phyloP scores from a whole-genome alignment of 1,140 invertebrate genomes.

The Polyergus mexicanus region DNA sequence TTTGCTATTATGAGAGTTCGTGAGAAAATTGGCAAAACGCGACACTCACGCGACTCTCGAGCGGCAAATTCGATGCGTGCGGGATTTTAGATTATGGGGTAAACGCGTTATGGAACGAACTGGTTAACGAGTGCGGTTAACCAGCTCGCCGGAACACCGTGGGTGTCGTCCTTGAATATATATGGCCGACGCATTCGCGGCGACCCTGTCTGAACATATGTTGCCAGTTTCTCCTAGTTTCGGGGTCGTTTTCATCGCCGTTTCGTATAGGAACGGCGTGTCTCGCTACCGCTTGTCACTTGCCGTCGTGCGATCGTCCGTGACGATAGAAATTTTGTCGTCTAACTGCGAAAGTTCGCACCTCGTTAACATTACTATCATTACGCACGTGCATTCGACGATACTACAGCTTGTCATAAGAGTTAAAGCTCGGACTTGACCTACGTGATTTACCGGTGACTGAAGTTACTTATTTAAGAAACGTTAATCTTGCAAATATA shows the following conservation, averaged over 20 bases:
- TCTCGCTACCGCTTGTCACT: conserved; percentile 25
- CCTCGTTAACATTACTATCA: conserved; percentile 48
- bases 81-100: conserved; percentile 70
- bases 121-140: conserved; percentile 86
- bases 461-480: neutral
- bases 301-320: conserved; percentile 31
- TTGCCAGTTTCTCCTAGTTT: conserved; percentile 82
- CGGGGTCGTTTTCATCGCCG: conserved; percentile 68
- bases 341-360: conserved; percentile 52
- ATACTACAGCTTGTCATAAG: neutral
- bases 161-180: conserved; percentile 85
- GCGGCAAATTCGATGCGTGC: conserved; percentile 29
- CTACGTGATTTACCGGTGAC: neutral
- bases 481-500: neutral
- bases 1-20: neutral
- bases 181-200: conserved; percentile 79
- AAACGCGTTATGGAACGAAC: conserved; percentile 83
- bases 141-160: conserved; percentile 84
- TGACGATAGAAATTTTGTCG: conserved; percentile 2
- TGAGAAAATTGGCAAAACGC: conserved; percentile 7
- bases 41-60: conserved; percentile 11
- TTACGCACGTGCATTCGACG: conserved; percentile 46
- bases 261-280: neutral
- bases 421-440: neutral
- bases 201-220: conserved; percentile 85